A percentile compares a stretch with the other conserved stretches of the same genome.
phyloP scores from a whole-genome alignment of 2,888 invertebrate species.

The Acronicta aceris region DNA sequence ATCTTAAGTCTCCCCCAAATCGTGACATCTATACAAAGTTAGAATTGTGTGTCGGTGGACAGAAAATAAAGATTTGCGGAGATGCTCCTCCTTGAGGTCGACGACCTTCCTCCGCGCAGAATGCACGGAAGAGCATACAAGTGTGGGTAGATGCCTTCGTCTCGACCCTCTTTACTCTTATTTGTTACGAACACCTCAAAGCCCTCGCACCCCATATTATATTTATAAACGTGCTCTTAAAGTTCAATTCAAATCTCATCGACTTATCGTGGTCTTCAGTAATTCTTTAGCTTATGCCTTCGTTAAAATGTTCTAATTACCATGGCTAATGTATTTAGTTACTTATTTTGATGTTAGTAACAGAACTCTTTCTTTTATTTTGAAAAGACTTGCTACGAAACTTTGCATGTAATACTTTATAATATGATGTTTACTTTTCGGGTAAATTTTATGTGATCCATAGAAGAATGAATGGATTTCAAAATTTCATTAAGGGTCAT shows the following conservation, averaged over 20 bases:
- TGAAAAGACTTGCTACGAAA: no score
- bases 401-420: no score
- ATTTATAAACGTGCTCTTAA: constrained; percentile 60
- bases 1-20: constrained; percentile 41
- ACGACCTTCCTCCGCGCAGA: constrained; percentile 76
- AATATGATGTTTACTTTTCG: no score
- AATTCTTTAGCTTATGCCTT: constrained; percentile 32
- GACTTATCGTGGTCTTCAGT: constrained; percentile 36
- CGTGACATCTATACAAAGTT: constrained; percentile 60
- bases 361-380: no score
- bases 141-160: constrained; percentile 68
- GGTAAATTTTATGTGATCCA: no score
- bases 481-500: no score
- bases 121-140: constrained; percentile 76
- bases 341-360: no score
- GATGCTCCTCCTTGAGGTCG: constrained; percentile 79
- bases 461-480: no score
- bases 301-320: constrained; percentile 4
- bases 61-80: constrained; percentile 82
- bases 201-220: constrained; percentile 58
- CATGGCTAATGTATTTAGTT: no score
- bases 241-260: constrained; percentile 51
- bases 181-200: constrained; percentile 59
- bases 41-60: constrained; percentile 61
- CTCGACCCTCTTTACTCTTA: constrained; percentile 71